Base-by-base conservation (phyloP, 2,797 vertebrate species). In the Antrozous pallidus region DNA sequence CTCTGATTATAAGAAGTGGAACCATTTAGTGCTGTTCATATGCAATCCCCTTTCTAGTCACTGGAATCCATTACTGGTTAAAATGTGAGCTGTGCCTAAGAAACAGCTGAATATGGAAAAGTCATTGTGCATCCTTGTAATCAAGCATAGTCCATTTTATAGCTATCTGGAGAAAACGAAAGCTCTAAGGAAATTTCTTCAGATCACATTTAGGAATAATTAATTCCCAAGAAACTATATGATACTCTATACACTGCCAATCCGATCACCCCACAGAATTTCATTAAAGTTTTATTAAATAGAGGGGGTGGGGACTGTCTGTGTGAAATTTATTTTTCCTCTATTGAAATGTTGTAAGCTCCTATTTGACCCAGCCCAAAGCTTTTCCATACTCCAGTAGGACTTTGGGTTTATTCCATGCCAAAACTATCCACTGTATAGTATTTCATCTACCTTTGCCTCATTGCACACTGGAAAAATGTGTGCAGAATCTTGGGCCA, bases 141-240 rank as follows among this genome's bases (percentile, higher is more conserved):
- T 61, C 51, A 70, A 73, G 26, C 26, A 56, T 0, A 77, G 14
- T 8, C 33, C 51, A 36, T 6, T 90, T 33, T 58, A 36, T 2
- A 83, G 56, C 31, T 82, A 75, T 83, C 82, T 77, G 63, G 85
- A 80, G 24, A 78, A 94, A 74, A 83, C n/a, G 78, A 75, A 94
- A 94, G 11, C 14, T 40, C 42, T 69, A 51, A 94, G 38, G 58
- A 95, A 95, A 94, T 88, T 75, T 89, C 73, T 78, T 87, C 28
- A n/a, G 42, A 75, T 78, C 82, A 84, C 28, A 54, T 89, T 94
- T 83, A 94, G 49, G 56, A 96, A 92, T 36, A 91, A 92, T 92
- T 93, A 95, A 96, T 96, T 61, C 89, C 70, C 26, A 47, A 63
- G 71, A 95, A 73, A 83, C 58, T 93, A 70, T n/a, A 5, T 81